Percentiles rank a stretch among this genome's conserved stretches.
phyloP scores from a whole-genome alignment of 2,797 vertebrate species.

The Coracias cyanogaster region DNA sequence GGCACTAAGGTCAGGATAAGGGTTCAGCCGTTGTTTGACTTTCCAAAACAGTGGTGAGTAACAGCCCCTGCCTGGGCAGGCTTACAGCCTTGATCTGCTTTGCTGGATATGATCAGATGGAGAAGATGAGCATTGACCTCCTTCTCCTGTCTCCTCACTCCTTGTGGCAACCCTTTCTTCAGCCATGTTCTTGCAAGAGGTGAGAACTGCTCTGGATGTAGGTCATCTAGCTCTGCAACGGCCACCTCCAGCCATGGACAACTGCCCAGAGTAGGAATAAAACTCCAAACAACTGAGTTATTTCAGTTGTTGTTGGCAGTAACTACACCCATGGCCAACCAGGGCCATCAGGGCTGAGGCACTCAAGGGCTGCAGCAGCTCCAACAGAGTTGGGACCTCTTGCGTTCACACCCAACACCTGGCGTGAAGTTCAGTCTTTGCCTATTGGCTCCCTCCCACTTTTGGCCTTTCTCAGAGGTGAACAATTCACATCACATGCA shows the following conservation, averaged over 20 bases:
- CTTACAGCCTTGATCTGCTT: neutral
- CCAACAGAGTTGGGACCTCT: neutral
- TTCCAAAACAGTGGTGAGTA: neutral
- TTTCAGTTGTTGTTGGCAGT: neutral
- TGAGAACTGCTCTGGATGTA: neutral
- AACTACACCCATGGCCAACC: neutral
- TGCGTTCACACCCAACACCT: neutral
- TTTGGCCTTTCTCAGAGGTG: neutral
- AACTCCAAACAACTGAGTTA: neutral
- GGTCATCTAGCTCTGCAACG: neutral
- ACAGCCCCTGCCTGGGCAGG: neutral
- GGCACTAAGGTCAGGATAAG: neutral
- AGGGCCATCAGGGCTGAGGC: neutral
- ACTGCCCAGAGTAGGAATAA: neutral
- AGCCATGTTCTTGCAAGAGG: neutral
- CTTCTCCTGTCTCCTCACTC: neutral
- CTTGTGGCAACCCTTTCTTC: neutral
- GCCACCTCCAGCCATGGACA: neutral
- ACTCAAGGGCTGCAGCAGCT: neutral
- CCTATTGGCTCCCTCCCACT: neutral
- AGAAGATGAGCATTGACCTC: neutral
- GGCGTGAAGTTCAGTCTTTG: neutral
- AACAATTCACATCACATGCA: neutral
- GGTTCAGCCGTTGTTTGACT: neutral
- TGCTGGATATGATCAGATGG: fast-evolving